Percentiles rank a stretch among this genome's conserved stretches.
Evolutionary conservation across 2,113 vertebrate genomes (phyloP).

Genomic region (Pomatostomus ruficeps): DNA sequence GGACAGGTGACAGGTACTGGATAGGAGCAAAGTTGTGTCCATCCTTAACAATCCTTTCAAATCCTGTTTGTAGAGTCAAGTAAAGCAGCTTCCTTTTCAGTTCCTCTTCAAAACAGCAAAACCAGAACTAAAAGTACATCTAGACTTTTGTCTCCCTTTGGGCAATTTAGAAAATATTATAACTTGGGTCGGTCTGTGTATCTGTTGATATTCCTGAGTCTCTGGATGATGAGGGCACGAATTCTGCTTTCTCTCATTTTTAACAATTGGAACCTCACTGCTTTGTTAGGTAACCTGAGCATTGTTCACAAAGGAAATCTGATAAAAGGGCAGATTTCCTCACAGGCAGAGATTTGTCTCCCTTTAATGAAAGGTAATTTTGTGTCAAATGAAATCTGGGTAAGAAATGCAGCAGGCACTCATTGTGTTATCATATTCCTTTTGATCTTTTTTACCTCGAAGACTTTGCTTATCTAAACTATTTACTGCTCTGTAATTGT

Average conservation of each 20-base stretch:
- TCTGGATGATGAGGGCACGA: neutral
- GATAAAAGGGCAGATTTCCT: neutral
- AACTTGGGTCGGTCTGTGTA: neutral
- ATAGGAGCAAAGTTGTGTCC: neutral
- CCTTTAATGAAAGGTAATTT: neutral
- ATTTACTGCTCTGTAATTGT: neutral
- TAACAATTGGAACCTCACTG: neutral
- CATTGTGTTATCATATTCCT: neutral
- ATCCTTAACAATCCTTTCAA: neutral
- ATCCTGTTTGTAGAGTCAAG: neutral
- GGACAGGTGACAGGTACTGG: rapidly evolving
- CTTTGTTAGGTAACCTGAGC: neutral
- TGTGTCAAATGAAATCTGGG: neutral
- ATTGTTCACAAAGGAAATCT: neutral
- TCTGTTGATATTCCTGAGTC: neutral
- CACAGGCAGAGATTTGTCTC: neutral
- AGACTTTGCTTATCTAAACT: constrained; percentile 4
- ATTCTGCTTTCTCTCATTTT: neutral
- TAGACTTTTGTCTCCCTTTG: neutral
- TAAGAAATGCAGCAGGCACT: neutral
- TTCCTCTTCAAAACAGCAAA: neutral
- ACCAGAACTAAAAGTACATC: neutral
- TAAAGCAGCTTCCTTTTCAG: neutral
- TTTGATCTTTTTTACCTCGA: neutral
- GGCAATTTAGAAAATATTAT: neutral